Evolutionary conservation across 2,888 invertebrate species (phyloP).

Genomic region (Mystacides longicornis): DNA sequence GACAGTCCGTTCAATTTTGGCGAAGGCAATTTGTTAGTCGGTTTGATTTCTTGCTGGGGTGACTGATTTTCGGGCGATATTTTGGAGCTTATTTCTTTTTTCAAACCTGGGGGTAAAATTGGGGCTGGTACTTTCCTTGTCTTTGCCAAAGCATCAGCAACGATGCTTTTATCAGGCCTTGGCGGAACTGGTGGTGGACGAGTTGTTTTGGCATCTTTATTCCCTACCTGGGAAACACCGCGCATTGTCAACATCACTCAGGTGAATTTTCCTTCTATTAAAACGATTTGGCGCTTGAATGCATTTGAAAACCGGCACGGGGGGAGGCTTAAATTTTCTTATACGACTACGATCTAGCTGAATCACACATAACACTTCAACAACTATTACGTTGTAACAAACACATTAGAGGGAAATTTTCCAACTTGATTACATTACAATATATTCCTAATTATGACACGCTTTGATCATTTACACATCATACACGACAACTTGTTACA

Average conservation of each 20-base stretch:
- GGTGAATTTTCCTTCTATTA: no score
- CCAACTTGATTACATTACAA: no score
- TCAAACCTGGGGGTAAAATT: constrained; percentile 44
- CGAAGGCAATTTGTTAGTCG: constrained; percentile 30
- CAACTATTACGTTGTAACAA: no score
- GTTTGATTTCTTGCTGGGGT: constrained; percentile 28
- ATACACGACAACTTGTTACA: no score
- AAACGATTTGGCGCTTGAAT: no score
- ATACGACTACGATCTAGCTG: no score
- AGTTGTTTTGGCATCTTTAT: constrained; percentile 32
- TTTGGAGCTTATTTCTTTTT: constrained; percentile 36
- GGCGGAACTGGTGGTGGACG: constrained; percentile 77
- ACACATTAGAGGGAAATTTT: no score
- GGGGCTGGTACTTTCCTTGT: constrained; percentile 42
- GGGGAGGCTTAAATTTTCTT: no score
- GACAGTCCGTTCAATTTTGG: constrained; percentile 47
- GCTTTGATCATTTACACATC: background rate
- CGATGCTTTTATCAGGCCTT: constrained; percentile 65
- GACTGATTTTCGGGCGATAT: constrained; percentile 39
- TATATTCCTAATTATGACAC: background rate
- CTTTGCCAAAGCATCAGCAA: constrained; percentile 66
- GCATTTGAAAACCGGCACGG: no score
- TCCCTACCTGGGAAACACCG: constrained; percentile 22
- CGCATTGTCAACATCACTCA: constrained; percentile 24
- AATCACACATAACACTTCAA: no score